These are phyloP conservation scores for Lepilemur septentrionalis DNA, from an alignment of 2,797 vertebrate genomes.

Conservation along the genomic window DNA sequence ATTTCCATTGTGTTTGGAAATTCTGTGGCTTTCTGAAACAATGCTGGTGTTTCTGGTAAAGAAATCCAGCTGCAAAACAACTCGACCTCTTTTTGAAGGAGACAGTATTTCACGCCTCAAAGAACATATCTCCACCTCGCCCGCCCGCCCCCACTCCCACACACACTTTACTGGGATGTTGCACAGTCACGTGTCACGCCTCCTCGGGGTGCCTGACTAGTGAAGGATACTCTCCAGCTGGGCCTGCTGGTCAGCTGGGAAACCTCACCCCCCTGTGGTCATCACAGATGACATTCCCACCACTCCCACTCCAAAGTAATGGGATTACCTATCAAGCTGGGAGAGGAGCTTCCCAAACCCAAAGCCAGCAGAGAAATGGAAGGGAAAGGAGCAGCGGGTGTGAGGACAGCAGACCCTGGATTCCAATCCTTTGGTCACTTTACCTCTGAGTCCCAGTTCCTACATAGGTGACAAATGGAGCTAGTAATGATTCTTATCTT, in stretches of 20 bases:
- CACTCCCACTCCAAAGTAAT: neutral
- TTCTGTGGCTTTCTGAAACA: conserved; percentile 59
- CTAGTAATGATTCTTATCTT: too few relatives aligned
- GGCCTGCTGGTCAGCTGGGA: neutral
- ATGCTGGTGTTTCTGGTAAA: conserved; percentile 47
- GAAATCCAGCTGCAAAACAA: conserved; percentile 60
- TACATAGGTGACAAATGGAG: neutral
- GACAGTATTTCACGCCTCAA: neutral
- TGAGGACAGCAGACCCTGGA: neutral
- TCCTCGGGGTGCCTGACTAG: neutral
- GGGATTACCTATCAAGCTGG: neutral
- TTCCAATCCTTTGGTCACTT: neutral
- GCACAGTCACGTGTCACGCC: rapidly evolving
- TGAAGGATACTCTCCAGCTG: neutral
- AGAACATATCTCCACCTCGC: neutral
- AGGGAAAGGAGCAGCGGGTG: neutral
- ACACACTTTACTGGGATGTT: neutral
- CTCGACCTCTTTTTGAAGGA: neutral
- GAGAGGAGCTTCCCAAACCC: neutral
- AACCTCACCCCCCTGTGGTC: neutral
- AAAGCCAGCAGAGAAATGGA: neutral
- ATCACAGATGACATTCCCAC: neutral
- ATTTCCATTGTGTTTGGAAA: conserved; percentile 65
- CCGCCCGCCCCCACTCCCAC: neutral
- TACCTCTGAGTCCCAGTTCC: neutral